Evolutionary conservation across 2,113 vertebrate species (phyloP).

Genomic region (Coracopsis vasa): DNA sequence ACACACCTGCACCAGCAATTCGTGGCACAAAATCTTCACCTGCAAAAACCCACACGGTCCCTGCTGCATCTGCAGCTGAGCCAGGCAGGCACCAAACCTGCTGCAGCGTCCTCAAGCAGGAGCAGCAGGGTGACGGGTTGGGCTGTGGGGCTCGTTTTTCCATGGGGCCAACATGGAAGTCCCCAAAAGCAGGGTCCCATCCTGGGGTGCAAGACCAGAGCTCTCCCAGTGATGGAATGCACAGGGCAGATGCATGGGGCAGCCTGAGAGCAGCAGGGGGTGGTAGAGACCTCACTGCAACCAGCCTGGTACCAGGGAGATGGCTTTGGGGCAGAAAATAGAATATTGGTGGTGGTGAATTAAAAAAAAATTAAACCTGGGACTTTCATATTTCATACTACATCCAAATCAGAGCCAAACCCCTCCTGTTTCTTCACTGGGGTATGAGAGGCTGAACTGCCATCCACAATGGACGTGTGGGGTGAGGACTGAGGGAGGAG

Average conservation of each 20-base stretch:
- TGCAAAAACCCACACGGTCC: neutral
- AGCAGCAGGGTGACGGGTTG: neutral
- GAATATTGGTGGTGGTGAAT: neutral
- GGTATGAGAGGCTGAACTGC: neutral
- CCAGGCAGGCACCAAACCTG: fast-evolving
- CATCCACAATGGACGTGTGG: fast-evolving
- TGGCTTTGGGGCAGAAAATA: neutral
- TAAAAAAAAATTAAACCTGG: neutral
- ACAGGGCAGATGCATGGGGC: fast-evolving
- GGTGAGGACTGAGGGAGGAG: neutral
- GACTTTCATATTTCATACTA: neutral
- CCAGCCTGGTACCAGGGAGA: fast-evolving
- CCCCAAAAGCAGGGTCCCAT: neutral
- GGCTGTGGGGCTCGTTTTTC: neutral
- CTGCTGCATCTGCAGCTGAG: neutral
- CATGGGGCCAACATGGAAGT: fast-evolving
- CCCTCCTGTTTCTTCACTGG: neutral
- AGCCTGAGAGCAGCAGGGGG: fast-evolving
- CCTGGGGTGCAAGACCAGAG: neutral
- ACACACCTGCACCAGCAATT: constrained; percentile 94
- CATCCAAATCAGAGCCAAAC: neutral
- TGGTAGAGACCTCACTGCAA: neutral
- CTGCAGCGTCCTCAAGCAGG: fast-evolving
- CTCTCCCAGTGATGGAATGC: neutral
- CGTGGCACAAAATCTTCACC: constrained; percentile 96